phyloP scores from a whole-genome alignment of 2,797 vertebrate genomes.

The Hirundo rustica region DNA sequence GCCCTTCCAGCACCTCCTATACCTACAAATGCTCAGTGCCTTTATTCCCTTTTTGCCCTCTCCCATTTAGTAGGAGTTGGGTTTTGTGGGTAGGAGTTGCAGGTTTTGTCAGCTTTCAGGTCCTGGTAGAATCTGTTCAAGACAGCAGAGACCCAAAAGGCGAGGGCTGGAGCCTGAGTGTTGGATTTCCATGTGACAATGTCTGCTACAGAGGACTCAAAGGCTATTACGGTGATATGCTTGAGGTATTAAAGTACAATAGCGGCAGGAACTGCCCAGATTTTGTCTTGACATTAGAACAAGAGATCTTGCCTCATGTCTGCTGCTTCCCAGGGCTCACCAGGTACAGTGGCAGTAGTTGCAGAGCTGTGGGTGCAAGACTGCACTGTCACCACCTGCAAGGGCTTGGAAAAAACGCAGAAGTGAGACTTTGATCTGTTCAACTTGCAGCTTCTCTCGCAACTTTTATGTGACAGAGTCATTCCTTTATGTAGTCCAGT shows the following conservation, averaged over 20 bases:
- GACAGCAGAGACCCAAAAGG: background rate
- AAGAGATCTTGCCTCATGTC: background rate
- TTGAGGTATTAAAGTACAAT: background rate
- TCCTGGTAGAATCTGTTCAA: background rate
- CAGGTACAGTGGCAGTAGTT: background rate
- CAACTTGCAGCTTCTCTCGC: conserved; percentile 58
- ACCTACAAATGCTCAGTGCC: background rate
- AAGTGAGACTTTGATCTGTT: conserved; percentile 52
- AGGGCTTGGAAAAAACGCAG: background rate
- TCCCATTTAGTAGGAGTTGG: background rate
- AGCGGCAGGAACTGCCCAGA: background rate
- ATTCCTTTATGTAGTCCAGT: conserved; percentile 50
- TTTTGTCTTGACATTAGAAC: background rate
- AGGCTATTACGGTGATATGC: background rate
- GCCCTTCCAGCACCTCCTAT: background rate
- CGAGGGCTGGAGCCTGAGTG: background rate
- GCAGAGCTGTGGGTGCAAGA: background rate
- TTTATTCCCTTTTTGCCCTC: background rate
- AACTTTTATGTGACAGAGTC: background rate
- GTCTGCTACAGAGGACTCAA: background rate
- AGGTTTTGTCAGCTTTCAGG: background rate
- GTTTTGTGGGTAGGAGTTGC: background rate
- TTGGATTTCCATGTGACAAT: background rate
- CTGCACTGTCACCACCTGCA: background rate
- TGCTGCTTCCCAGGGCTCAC: background rate